A percentile compares a stretch with the other conserved stretches of the same genome.
These are phyloP conservation scores for Phaethon lepturus DNA, from an alignment of 2,113 vertebrate species.

Conservation along the genomic window DNA sequence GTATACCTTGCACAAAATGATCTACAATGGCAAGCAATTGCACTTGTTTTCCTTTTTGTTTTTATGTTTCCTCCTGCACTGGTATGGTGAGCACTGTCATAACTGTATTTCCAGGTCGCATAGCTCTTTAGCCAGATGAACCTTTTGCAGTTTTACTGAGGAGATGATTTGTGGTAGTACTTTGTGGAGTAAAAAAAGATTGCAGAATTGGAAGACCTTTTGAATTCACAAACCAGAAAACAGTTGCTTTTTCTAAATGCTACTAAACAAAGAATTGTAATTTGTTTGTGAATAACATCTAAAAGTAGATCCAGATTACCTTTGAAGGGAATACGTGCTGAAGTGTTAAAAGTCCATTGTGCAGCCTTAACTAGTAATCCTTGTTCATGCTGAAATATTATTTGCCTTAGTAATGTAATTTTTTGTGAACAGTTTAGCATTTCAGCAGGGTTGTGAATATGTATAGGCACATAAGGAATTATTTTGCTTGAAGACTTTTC, in stretches of 20 bases:
- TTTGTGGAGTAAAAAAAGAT: background rate
- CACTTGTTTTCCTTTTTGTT: background rate
- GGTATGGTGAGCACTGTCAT: background rate
- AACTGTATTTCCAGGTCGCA: background rate
- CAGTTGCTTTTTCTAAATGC: background rate
- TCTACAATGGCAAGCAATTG: background rate
- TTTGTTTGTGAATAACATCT: background rate
- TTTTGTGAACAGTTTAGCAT: background rate
- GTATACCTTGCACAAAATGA: rapidly evolving
- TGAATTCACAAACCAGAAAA: background rate
- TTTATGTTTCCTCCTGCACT: background rate
- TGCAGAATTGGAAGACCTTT: background rate
- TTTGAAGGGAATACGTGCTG: background rate
- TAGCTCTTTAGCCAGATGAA: background rate
- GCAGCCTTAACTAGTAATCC: background rate
- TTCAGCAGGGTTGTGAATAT: background rate
- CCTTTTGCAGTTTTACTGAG: background rate
- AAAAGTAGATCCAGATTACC: background rate
- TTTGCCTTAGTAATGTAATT: background rate
- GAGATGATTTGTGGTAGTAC: background rate
- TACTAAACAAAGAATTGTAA: background rate
- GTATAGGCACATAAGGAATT: background rate
- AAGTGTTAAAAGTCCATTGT: background rate
- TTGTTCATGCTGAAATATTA: background rate
- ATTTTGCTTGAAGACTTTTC: background rate